These are phyloP conservation scores for Sternotherus odoratus DNA, from an alignment of 2,797 vertebrate genomes.

Conservation along the genomic window DNA sequence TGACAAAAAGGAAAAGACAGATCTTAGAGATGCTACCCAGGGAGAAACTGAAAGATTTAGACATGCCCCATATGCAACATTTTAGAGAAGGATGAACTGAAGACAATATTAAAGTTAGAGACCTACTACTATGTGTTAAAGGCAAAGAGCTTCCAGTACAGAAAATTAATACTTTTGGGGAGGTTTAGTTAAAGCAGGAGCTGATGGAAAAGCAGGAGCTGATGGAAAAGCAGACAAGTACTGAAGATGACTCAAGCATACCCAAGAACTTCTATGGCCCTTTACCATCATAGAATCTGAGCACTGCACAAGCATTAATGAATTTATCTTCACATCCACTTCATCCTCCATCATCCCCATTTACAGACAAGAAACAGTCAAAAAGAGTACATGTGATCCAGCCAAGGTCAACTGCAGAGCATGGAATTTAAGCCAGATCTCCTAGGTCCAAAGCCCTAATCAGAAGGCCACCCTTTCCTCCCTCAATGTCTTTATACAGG, in stretches of 20 bases:
- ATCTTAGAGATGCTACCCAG: neutral
- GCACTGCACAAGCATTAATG: neutral
- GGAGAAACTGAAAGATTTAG: neutral
- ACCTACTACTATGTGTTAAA: neutral
- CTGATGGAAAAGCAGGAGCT: neutral
- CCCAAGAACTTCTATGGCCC: neutral
- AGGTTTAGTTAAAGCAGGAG: neutral
- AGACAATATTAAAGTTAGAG: neutral
- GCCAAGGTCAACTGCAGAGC: neutral
- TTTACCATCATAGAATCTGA: neutral
- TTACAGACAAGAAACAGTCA: neutral
- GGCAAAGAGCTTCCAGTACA: neutral
- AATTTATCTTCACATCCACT: neutral
- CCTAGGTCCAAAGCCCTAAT: neutral
- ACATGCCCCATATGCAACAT: neutral
- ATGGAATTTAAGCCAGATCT: neutral
- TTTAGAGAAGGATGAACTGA: neutral
- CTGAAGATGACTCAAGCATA: neutral
- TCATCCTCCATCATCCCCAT: neutral
- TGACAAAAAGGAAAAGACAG: neutral
- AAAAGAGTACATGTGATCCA: neutral
- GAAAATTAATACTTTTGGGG: neutral
- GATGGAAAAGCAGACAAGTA: neutral
- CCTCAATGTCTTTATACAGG: neutral
- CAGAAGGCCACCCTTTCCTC: neutral